A percentile compares a stretch with the other conserved stretches of the same genome.
Conservation (phyloP, 2,113 vertebrate genomes). For the Pampusana beccarii region DNA sequence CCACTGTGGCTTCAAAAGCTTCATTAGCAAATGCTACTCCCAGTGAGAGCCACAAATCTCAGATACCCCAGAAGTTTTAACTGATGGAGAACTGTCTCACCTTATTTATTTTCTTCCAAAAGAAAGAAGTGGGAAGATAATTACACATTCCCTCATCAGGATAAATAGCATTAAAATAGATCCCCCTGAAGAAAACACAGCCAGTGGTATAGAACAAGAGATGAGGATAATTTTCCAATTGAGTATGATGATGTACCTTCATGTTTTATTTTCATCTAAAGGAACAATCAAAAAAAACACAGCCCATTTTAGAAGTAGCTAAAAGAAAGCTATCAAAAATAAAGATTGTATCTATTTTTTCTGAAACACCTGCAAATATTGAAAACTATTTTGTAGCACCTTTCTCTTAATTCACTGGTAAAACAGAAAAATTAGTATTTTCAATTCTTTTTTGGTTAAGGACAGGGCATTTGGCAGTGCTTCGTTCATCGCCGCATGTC, state of each 20-base stretch:
- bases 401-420: not conserved
- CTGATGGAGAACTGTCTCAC: conserved; percentile 2
- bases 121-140: conserved; percentile 26
- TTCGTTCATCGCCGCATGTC: accelerated
- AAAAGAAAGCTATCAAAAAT: not conserved
- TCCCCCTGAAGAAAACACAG: not conserved
- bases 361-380: not conserved
- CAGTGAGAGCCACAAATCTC: conserved; percentile 21
- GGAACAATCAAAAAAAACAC: not conserved
- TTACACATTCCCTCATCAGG: not conserved
- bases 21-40: conserved; percentile 63
- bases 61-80: conserved; percentile 24
- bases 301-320: not conserved
- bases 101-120: conserved; percentile 39
- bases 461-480: not conserved
- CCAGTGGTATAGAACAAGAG: not conserved
- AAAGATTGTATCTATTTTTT: not conserved
- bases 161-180: conserved; percentile 37
- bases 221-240: not conserved
- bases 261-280: not conserved
- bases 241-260: not conserved
- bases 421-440: not conserved
- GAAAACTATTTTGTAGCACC: not conserved
- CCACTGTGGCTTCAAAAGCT: conserved; percentile 68
- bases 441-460: not conserved